phyloP scores from a whole-genome alignment of 1,140 invertebrate species.

The Drosophila baimaii region DNA sequence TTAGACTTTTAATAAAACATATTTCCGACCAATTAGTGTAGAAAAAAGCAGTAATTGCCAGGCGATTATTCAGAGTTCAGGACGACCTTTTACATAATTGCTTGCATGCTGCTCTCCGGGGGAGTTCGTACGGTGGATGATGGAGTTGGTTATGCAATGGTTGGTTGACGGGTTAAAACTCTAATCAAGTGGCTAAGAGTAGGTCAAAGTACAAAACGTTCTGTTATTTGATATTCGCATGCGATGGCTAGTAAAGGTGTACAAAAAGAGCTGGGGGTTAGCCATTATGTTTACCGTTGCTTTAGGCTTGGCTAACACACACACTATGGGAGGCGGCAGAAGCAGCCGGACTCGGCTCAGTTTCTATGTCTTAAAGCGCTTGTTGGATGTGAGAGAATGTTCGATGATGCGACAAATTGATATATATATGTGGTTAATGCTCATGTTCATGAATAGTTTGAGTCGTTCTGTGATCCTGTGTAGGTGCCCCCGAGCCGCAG shows the following conservation, averaged over 20 bases:
- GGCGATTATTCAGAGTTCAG: slow-evolving; percentile 8
- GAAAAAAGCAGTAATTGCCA: neutral
- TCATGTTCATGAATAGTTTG: slow-evolving; percentile 33
- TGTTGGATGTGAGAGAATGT: slow-evolving; percentile 57
- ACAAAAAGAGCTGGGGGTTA: slow-evolving; percentile 51
- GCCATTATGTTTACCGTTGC: slow-evolving; percentile 71
- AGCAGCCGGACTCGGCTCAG: slow-evolving; percentile 45
- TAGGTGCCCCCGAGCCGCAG: neutral
- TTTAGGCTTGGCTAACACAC: slow-evolving; percentile 66
- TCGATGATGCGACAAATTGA: slow-evolving; percentile 69
- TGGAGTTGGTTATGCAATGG: slow-evolving; percentile 47
- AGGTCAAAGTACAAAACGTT: slow-evolving; percentile 44
- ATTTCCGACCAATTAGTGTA: no score
- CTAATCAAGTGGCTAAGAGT: slow-evolving; percentile 33
- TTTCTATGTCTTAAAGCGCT: slow-evolving; percentile 59
- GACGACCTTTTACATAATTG: slow-evolving; percentile 11
- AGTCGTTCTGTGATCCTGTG: slow-evolving; percentile 8
- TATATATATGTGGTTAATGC: slow-evolving; percentile 62
- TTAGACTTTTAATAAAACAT: no score
- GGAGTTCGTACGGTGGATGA: slow-evolving; percentile 27
- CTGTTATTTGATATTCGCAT: slow-evolving; percentile 40
- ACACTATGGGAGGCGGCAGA: slow-evolving; percentile 65
- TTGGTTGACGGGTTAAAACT: slow-evolving; percentile 29
- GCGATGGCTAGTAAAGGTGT: slow-evolving; percentile 59
- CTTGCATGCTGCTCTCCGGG: slow-evolving; percentile 64